Evolutionary conservation across 2,888 invertebrate species (phyloP).

Genomic region (Pachycephus smyrnensis): DNA sequence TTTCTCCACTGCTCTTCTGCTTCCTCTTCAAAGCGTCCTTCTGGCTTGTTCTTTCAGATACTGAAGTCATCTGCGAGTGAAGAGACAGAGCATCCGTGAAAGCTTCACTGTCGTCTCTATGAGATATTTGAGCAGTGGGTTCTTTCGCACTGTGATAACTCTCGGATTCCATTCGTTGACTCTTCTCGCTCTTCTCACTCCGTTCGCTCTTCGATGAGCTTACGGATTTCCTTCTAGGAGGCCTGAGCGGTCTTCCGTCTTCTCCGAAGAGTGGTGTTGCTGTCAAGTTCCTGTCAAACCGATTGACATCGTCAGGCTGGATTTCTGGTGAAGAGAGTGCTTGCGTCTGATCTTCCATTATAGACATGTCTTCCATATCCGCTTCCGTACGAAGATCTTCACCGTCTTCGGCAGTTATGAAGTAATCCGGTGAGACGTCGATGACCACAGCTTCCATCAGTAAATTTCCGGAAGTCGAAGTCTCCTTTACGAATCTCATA

Average conservation of each 20-base stretch:
- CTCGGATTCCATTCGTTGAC: conserved; percentile 53
- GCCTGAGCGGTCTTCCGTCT: conserved; percentile 71
- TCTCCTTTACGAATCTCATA: conserved; percentile 88
- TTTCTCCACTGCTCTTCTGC: conserved; percentile 62
- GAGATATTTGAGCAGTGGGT: conserved; percentile 38
- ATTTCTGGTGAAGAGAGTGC: conserved; percentile 68
- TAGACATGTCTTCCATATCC: conserved; percentile 87
- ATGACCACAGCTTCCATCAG: conserved; percentile 93
- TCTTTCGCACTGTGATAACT: conserved; percentile 62
- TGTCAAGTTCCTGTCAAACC: conserved; percentile 20
- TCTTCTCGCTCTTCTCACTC: conserved; percentile 61
- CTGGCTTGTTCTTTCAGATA: conserved; percentile 64
- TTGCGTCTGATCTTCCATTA: conserved; percentile 79
- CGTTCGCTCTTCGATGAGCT: conserved; percentile 62
- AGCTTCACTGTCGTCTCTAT: conserved; percentile 58
- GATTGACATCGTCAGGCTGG: conserved; percentile 33
- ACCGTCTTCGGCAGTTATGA: conserved; percentile 82
- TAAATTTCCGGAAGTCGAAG: conserved; percentile 87
- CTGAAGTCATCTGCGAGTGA: conserved; percentile 61
- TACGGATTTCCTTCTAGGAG: conserved; percentile 76
- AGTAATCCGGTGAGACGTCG: conserved; percentile 88
- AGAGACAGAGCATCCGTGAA: conserved; percentile 59
- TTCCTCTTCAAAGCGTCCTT: conserved; percentile 35
- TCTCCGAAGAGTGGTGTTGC: conserved; percentile 69
- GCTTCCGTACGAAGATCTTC: conserved; percentile 89